Evolutionary conservation across 1,140 invertebrate species (phyloP), one percentile per base, ranked within the genome.

Genomic region (Anadara kagoshimensis): DNA sequence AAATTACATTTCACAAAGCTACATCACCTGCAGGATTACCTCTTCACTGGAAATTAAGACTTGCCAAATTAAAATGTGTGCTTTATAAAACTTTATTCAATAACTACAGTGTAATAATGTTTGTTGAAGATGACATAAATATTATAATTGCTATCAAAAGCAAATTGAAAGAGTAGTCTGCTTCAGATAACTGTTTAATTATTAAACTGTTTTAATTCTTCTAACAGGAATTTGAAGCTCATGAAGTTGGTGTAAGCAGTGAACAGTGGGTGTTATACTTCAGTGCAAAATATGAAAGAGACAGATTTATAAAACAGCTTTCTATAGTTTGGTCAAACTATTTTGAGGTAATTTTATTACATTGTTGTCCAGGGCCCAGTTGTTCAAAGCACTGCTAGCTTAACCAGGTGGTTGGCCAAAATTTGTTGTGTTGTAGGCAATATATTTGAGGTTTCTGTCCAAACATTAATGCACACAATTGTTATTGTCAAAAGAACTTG

Each of bases 211-310:
- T 3, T 67, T 18, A 12, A 51, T 68, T 53, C 24, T 66, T 68
- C 65, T 70, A 71, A 18, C 75, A 88, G 87, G 83, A 81, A 54
- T 88, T 88, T 81, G 83, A 88, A 58, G 85, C 87, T 11, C 80
- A 83, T 45, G 85, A 85, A 43, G 61, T 43, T 0, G 73, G 64
- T 0, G 75, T 84, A 14, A 78, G 72, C 51, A 83, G 73, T 75
- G 81, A 81, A 5, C 78, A 81, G 41, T 88, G 87, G 87, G 83
- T 85, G 11, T 62, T 88, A 18, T 86, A 88, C 68, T 87, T 88
- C 63, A 82, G 79, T 62, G 68, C 79, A 11, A 74, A 68, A 0
- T 45, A 71, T 22, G 87, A 88, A 59, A 75, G 71, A 45, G 62
- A 78, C 14, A 78, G 79, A 41, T 85, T 85, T 63, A 69, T 71